Evolutionary conservation across 2,113 vertebrate genomes (phyloP).

Genomic region (Zeus faber): DNA sequence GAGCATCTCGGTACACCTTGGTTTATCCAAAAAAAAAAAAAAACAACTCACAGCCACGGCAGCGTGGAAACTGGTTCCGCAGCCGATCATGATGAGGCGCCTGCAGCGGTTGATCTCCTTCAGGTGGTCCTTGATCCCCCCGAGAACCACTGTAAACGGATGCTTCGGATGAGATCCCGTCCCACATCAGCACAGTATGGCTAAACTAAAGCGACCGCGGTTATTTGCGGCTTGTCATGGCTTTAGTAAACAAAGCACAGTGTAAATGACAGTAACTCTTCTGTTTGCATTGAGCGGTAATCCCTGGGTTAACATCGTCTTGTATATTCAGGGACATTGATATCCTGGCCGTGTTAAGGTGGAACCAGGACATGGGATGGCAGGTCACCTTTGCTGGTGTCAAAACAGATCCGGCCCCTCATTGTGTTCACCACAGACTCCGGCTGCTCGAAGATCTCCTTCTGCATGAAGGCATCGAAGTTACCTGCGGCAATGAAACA

Average conservation of each 20-base stretch:
- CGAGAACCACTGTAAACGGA: constrained; percentile 91
- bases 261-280: too few species aligned
- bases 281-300: too few species aligned
- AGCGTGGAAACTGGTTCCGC: constrained; percentile 94
- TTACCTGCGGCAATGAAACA: constrained; percentile 75
- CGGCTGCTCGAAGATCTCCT: constrained; percentile 97
- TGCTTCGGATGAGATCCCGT: too few species aligned
- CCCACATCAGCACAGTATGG: too few species aligned
- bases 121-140: constrained; percentile 90
- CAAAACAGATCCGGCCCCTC: constrained; percentile 95
- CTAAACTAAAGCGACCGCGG: too few species aligned
- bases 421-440: constrained; percentile 95
- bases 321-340: background rate
- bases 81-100: constrained; percentile 91
- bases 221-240: too few species aligned
- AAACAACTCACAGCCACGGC: constrained; percentile 91
- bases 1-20: too few species aligned
- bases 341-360: background rate
- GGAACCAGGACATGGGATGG: constrained; percentile 3
- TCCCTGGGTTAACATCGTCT: constrained; percentile 6
- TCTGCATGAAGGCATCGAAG: constrained; percentile 96
- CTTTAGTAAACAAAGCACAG: too few species aligned
- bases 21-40: too few species aligned
- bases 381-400: constrained; percentile 81
- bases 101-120: constrained; percentile 95